These are phyloP conservation scores for Knipowitschia caucasica DNA, from an alignment of 2,797 vertebrate genomes.

Conservation along the genomic window DNA sequence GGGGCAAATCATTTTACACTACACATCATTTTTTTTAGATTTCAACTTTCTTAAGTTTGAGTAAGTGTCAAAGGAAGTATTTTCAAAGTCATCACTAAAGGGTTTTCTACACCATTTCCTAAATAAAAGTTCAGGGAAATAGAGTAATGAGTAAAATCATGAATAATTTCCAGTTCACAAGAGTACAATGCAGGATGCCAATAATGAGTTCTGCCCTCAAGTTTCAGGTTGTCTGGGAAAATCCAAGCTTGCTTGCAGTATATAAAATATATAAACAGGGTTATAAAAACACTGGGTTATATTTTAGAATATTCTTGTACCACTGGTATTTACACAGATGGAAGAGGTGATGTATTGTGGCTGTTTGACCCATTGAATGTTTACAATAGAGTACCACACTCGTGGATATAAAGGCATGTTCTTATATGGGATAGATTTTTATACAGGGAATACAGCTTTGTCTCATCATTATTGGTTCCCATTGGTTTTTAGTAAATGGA, in stretches of 20 bases:
- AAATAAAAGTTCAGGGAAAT: conserved; percentile 53
- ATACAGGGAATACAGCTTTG: conserved; percentile 54
- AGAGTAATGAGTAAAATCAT: conserved; percentile 33
- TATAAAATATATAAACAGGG: too few species aligned
- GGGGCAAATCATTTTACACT: too few species aligned
- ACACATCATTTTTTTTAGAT: not conserved
- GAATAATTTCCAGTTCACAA: conserved; percentile 44
- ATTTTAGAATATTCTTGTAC: too few species aligned
- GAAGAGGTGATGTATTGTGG: conserved; percentile 5
- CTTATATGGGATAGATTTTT: conserved; percentile 27
- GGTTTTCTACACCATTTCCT: conserved; percentile 31
- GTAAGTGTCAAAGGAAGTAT: conserved; percentile 13
- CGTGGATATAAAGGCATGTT: not conserved
- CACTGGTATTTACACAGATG: conserved; percentile 31
- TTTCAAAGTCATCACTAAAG: conserved; percentile 36
- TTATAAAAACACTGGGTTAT: too few species aligned
- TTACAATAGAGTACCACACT: not conserved
- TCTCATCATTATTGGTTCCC: conserved; percentile 66
- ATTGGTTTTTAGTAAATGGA: conserved; percentile 65
- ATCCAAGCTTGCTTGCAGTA: too few species aligned
- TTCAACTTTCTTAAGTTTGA: not conserved
- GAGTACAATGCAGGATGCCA: conserved; percentile 17
- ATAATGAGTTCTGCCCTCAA: conserved; percentile 4
- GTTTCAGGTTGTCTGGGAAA: too few species aligned
- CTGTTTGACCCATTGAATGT: too few species aligned